These are phyloP conservation scores for Steatornis caripensis DNA, from an alignment of 2,113 vertebrate genomes.

Conservation along the genomic window DNA sequence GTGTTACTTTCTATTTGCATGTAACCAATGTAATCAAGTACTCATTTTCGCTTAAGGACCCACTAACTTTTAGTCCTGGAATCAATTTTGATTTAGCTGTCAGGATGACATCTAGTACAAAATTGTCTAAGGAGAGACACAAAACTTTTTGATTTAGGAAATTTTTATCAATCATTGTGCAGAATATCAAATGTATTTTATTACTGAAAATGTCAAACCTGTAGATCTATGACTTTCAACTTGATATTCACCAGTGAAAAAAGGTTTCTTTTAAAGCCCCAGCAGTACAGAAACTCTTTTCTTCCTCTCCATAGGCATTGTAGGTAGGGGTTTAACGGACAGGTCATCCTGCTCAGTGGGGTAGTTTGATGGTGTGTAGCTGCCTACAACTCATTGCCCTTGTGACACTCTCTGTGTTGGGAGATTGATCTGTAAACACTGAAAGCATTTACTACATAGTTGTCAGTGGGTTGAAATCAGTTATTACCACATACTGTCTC, in stretches of 20 bases:
- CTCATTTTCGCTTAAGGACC: not conserved
- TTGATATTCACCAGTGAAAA: not conserved
- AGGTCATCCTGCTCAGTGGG: not conserved
- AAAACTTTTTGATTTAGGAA: constrained; percentile 4
- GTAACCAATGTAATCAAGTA: not conserved
- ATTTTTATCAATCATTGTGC: constrained; percentile 10
- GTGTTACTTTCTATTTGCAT: not conserved
- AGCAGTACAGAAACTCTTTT: not conserved
- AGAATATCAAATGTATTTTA: not conserved
- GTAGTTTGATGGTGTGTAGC: not conserved
- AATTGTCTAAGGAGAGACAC: not conserved
- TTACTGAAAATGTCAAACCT: not conserved
- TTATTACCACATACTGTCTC: not conserved
- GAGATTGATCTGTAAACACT: not conserved
- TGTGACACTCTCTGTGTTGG: not conserved
- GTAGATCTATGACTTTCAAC: not conserved
- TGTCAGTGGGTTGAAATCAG: not conserved
- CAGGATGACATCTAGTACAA: not conserved
- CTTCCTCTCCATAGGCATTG: not conserved
- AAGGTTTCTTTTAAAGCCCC: not conserved
- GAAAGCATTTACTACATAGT: not conserved
- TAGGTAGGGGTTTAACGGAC: not conserved
- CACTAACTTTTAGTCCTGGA: not conserved
- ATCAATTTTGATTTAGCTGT: not conserved
- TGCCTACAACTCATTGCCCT: not conserved